Conservation (phyloP, 2,113 vertebrate species). For the Corvus cornix region DNA sequence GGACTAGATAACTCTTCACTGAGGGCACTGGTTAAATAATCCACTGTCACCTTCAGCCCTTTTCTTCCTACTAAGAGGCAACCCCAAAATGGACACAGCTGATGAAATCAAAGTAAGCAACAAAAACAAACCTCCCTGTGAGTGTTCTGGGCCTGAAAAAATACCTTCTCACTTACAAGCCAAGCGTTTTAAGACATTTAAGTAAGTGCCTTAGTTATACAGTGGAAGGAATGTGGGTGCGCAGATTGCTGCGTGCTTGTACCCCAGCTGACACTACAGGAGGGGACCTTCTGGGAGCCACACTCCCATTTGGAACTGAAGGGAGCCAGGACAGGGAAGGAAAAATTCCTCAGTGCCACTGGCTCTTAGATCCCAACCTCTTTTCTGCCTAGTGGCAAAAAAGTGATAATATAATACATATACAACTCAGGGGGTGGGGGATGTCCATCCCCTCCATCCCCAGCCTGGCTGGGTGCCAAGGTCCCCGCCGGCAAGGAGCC, state of each 20-base stretch:
- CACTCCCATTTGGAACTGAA: neutral
- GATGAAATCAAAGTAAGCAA: neutral
- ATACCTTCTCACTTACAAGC: neutral
- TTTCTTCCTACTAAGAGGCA: neutral
- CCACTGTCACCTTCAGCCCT: neutral
- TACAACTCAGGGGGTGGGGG: fast-evolving
- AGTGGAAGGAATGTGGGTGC: neutral
- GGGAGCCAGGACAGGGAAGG: neutral
- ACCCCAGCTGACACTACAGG: neutral
- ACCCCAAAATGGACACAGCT: neutral
- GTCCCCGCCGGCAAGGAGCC: neutral
- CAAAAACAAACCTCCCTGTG: neutral
- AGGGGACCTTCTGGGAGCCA: neutral
- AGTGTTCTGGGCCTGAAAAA: neutral
- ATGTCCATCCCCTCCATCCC: neutral
- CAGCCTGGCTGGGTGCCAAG: neutral
- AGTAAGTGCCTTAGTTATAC: neutral
- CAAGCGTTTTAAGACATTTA: neutral
- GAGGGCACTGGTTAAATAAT: neutral
- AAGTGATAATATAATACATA: neutral
- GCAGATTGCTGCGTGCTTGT: neutral
- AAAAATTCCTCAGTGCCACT: neutral
- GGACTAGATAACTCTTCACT: neutral
- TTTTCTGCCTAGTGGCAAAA: neutral
- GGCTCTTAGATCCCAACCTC: neutral